Evolutionary conservation across 2,797 vertebrate genomes (phyloP).

Genomic region (Pygocentrus nattereri): DNA sequence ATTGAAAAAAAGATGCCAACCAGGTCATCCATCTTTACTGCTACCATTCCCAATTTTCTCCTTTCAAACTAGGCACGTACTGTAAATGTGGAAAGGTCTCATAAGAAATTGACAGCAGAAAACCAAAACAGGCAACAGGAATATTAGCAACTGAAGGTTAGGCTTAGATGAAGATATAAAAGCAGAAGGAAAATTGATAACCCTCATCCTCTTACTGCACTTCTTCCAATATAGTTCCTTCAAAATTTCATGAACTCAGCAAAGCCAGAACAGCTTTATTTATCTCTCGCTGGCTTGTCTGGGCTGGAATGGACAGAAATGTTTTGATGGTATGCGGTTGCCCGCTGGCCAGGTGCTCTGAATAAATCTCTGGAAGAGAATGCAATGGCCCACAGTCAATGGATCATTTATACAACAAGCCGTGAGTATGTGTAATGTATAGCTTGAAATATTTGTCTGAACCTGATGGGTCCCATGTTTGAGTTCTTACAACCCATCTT

Average conservation of each 20-base stretch:
- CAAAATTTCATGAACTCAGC: conserved; percentile 25
- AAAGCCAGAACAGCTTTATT: conserved; percentile 32
- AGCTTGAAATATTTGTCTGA: too few species aligned
- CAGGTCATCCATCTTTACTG: conserved; percentile 11
- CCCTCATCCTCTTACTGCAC: conserved; percentile 13
- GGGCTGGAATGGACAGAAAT: background rate
- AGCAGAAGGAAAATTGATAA: conserved; percentile 19
- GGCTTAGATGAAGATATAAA: conserved; percentile 27
- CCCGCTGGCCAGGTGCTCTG: conserved; percentile 12
- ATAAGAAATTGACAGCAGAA: background rate
- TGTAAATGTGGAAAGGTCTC: background rate
- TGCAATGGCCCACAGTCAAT: background rate
- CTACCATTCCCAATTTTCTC: background rate
- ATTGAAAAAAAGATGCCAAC: conserved; percentile 26
- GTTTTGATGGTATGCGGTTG: conserved; percentile 2
- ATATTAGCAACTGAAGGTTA: conserved; percentile 16
- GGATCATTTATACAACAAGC: conserved; percentile 8
- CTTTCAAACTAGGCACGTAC: background rate
- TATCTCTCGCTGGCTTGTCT: conserved; percentile 18
- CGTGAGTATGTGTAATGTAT: background rate
- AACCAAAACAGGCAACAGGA: background rate
- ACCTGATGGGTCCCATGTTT: too few species aligned
- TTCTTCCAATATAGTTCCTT: conserved; percentile 17
- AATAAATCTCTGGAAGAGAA: conserved; percentile 8
- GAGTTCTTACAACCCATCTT: too few species aligned